Evolutionary conservation across 2,888 invertebrate species (phyloP).

Genomic region (Lithodes maja): DNA sequence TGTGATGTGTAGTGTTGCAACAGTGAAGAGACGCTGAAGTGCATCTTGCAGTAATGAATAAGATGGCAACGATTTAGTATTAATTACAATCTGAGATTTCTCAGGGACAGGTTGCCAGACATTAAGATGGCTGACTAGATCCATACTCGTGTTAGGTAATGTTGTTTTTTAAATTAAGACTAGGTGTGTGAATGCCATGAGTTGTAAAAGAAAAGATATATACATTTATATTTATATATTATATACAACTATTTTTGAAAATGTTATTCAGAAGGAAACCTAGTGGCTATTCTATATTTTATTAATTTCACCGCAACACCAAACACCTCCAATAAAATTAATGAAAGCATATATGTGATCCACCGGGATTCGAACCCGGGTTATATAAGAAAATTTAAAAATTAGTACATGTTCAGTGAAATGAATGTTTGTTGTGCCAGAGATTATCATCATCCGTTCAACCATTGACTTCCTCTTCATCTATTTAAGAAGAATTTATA

Average conservation of each 20-base stretch:
- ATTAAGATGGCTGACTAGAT: not conserved
- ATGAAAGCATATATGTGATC: no score
- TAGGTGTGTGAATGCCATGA: not conserved
- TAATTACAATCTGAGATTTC: conserved; percentile 3
- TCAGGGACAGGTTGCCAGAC: conserved; percentile 11
- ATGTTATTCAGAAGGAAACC: no score
- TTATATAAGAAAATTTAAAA: not conserved
- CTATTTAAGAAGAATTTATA: not conserved
- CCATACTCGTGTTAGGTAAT: not conserved
- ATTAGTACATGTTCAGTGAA: not conserved
- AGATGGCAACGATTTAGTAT: not conserved
- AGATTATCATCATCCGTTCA: not conserved
- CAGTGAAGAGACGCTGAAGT: not conserved
- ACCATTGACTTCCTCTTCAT: not conserved
- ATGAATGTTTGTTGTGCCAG: conserved; percentile 5
- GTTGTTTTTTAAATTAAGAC: not conserved
- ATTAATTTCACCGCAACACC: no score
- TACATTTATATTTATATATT: no score
- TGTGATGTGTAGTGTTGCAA: conserved; percentile 9
- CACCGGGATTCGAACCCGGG: no score
- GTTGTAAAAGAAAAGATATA: not conserved
- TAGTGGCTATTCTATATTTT: no score
- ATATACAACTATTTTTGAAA: no score
- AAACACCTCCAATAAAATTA: no score
- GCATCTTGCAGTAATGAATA: not conserved